phyloP scores from a whole-genome alignment of 23 tunicate species.

The Botrylloides violaceus region DNA sequence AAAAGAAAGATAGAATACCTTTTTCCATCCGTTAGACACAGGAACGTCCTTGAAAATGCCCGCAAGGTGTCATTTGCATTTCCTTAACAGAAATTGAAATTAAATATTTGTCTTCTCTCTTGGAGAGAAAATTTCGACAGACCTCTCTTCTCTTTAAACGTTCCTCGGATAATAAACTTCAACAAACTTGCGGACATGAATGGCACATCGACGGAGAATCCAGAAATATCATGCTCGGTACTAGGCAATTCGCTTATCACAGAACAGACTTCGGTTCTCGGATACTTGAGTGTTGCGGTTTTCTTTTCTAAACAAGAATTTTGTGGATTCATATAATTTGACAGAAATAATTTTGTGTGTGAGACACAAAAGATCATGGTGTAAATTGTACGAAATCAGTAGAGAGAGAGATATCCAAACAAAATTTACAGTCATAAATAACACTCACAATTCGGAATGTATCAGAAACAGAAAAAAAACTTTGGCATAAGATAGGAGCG shows the following conservation, averaged over 20 bases:
- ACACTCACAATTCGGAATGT: no score
- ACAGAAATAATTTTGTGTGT: no score
- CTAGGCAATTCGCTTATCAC: conserved; percentile 32
- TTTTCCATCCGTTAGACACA: conserved; percentile 35
- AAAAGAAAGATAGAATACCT: conserved; percentile 16
- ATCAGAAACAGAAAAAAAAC: no score
- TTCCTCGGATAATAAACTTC: conserved; percentile 56
- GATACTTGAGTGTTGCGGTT: conserved; percentile 13
- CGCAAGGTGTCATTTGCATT: conserved; percentile 25
- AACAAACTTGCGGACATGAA: conserved; percentile 38
- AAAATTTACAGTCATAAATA: no score
- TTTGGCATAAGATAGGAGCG: not conserved
- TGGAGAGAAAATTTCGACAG: not conserved
- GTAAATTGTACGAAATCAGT: no score
- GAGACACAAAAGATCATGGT: no score
- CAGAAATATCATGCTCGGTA: conserved; percentile 34
- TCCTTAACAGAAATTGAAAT: conserved; percentile 5
- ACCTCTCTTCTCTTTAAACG: conserved; percentile 27
- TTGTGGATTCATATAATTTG: no score
- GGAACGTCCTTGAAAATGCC: conserved; percentile 60
- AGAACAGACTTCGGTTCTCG: conserved; percentile 18
- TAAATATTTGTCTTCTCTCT: not conserved
- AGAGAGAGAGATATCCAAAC: no score
- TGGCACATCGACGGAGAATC: conserved; percentile 60
- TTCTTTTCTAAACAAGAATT: no score